A percentile compares a stretch with the other conserved stretches of the same genome.
These are phyloP conservation scores for Acleris holmiana DNA, from an alignment of 2,888 invertebrate species.

Conservation along the genomic window DNA sequence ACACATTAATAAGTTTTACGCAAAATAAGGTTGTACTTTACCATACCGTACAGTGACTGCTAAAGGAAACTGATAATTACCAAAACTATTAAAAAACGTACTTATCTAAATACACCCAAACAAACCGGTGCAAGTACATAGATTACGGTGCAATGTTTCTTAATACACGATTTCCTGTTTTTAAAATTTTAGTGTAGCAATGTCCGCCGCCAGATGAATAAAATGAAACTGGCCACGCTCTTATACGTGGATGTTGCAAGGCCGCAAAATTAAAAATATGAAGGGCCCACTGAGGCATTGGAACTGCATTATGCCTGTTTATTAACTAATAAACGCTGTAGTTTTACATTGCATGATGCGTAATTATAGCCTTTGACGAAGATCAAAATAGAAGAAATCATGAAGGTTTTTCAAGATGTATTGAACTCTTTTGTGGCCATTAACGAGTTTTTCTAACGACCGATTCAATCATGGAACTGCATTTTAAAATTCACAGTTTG, in stretches of 20 bases:
- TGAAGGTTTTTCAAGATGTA: too few species aligned
- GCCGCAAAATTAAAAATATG: constrained; percentile 17
- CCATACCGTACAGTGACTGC: neutral
- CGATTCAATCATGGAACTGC: constrained; percentile 10
- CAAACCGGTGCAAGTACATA: neutral
- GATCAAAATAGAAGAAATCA: neutral
- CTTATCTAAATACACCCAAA: neutral
- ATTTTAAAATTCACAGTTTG: constrained; percentile 4
- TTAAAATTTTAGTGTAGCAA: constrained; percentile 37
- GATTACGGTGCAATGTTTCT: constrained; percentile 28
- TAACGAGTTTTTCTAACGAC: neutral
- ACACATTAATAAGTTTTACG: neutral
- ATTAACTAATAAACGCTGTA: neutral
- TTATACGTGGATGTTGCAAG: constrained; percentile 30
- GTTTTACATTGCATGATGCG: too few species aligned
- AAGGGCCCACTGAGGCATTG: constrained; percentile 2
- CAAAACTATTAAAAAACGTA: constrained; percentile 2
- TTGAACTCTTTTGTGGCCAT: too few species aligned
- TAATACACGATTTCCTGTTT: constrained; percentile 37
- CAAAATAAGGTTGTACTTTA: neutral
- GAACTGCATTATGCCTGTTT: neutral
- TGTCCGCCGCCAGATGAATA: constrained; percentile 36
- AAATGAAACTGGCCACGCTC: constrained; percentile 20
- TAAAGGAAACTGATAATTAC: constrained; percentile 1
- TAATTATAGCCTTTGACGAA: neutral